Base-by-base conservation (phyloP, 2,113 vertebrate species). In the Nannospalax galili region DNA sequence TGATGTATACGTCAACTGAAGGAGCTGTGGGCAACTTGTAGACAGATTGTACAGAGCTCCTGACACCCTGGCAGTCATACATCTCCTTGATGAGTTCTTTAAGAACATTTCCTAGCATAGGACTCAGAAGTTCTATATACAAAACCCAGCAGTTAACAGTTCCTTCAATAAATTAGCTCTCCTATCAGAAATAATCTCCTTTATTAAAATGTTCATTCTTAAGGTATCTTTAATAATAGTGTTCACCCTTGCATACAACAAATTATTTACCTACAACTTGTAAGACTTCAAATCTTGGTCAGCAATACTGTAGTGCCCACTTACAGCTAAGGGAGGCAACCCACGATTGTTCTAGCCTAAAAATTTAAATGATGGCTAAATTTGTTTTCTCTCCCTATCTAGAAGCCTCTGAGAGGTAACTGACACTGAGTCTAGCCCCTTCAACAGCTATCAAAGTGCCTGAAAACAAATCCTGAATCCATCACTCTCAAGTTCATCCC, bases 1-100 rank as follows among this genome's bases (percentile, higher is more conserved):
- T 3, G 7, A 67, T 7, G 30, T 15, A 5, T 14, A 14, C 0
- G 0, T 20, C n/a, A 64, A 16, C 7, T 48, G 35, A 58, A 60
- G 28, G 52, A n/a, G 22, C 67, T 40, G 52, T 5, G 3, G n/a
- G 17, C 11, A 45, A 81, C 30, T 24, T 86, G 32, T 5, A 48
- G 72, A 65, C 58, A 80, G 64, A 90, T 62, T 87, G 40, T 60
- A 69, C 62, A 73, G 30, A 72, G 62, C 17, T n/a, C 10, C 77
- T 60, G 70, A 78, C 64, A 70, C 81, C 9, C 4, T 28, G n/a
- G 48, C 3, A 35, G 92, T 52, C 69, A 82, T 40, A 64, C 42
- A 77, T 90, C 60, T 24, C 69, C 64, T 12, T 74, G 16, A 60
- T 77, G 64, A 79, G 22, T 74, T 88, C 42, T 94, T 62, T 42